Evolutionary conservation across 1,140 invertebrate species (phyloP).

Genomic region (Mizuhopecten yessoensis): DNA sequence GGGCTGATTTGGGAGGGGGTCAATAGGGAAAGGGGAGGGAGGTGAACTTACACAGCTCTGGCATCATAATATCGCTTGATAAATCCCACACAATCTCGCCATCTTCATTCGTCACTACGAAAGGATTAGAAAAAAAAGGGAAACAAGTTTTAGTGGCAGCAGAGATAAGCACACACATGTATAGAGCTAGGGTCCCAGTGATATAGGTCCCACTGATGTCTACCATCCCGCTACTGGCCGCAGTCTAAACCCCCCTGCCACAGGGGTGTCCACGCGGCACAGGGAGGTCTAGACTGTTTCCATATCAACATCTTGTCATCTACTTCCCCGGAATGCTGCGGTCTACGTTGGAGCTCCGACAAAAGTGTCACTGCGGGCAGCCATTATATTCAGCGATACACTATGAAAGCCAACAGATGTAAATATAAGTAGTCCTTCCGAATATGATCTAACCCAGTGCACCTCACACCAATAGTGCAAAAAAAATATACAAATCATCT

Average conservation of each 20-base stretch:
- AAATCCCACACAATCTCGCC: slow-evolving; percentile 73
- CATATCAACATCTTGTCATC: neutral
- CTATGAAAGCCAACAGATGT: slow-evolving; percentile 20
- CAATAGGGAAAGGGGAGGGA: neutral
- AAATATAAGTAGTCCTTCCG: neutral
- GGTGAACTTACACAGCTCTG: slow-evolving; percentile 75
- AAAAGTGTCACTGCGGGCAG: neutral
- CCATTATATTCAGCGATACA: slow-evolving; percentile 25
- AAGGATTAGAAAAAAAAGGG: slow-evolving; percentile 73
- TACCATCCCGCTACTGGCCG: neutral
- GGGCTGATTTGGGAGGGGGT: neutral
- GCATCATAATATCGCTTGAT: slow-evolving; percentile 69
- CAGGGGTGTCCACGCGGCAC: neutral
- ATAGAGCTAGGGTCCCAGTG: slow-evolving; percentile 40
- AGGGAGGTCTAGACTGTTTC: slow-evolving; percentile 18
- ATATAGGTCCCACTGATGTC: slow-evolving; percentile 5
- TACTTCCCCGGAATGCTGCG: neutral
- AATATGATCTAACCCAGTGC: slow-evolving; percentile 32
- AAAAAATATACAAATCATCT: slow-evolving; percentile 33
- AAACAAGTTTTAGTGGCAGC: slow-evolving; percentile 70
- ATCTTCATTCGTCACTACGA: slow-evolving; percentile 76
- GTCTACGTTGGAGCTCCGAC: slow-evolving; percentile 24
- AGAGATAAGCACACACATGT: slow-evolving; percentile 66
- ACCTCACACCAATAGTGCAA: slow-evolving; percentile 32
- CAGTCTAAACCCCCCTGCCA: slow-evolving; percentile 11